Evolutionary conservation across 2,888 invertebrate species (phyloP).

Genomic region (Phengaris arion): DNA sequence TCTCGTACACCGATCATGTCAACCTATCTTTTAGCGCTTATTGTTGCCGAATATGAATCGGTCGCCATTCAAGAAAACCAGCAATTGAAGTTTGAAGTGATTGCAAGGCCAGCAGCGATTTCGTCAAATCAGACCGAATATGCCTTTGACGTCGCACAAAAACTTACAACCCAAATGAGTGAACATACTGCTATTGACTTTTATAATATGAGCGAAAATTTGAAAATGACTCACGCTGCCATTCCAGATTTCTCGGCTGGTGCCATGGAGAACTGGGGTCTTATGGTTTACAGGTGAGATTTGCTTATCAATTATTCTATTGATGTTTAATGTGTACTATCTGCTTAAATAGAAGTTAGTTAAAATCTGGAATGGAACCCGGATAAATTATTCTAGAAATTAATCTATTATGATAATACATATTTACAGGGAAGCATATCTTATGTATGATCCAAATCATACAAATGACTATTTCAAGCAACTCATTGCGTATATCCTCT

Average conservation of each 20-base stretch:
- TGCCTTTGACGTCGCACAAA: slow-evolving; percentile 63
- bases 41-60: slow-evolving; percentile 81
- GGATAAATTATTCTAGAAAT: no score
- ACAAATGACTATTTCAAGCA: slow-evolving; percentile 71
- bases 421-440: slow-evolving; percentile 62
- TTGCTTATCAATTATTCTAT: slow-evolving; percentile 11
- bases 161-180: slow-evolving; percentile 72
- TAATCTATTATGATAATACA: no score
- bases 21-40: slow-evolving; percentile 85
- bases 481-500: slow-evolving; percentile 77
- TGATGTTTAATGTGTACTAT: no score
- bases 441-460: slow-evolving; percentile 63
- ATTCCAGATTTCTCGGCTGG: slow-evolving; percentile 88
- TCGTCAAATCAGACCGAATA: slow-evolving; percentile 57
- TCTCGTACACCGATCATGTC: slow-evolving; percentile 76
- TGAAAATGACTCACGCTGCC: slow-evolving; percentile 85
- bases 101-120: slow-evolving; percentile 68
- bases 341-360: no score
- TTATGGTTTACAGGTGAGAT: slow-evolving; percentile 84
- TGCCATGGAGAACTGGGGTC: slow-evolving; percentile 93
- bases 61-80: slow-evolving; percentile 35
- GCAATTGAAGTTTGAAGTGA: slow-evolving; percentile 58
- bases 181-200: slow-evolving; percentile 76
- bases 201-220: slow-evolving; percentile 63
- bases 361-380: no score